Evolutionary conservation across 2,113 vertebrate species (phyloP).

Genomic region (Clarias batrachus): DNA sequence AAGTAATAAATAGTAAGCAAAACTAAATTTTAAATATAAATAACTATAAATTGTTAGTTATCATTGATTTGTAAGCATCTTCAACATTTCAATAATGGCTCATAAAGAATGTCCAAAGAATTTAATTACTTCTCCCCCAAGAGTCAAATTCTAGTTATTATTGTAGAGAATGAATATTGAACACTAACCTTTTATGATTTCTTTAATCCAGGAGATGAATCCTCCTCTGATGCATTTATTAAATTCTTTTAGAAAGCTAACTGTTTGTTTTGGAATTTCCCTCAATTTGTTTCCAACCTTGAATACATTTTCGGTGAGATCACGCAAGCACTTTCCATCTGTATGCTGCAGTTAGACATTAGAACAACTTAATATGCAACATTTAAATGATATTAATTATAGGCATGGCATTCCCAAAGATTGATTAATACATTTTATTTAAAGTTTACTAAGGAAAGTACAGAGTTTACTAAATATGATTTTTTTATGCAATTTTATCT

Average conservation of each 20-base stretch:
- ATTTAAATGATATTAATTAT: background rate
- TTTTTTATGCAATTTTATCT: background rate
- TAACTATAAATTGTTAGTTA: background rate
- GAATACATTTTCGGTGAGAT: constrained; percentile 17
- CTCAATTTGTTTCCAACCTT: background rate
- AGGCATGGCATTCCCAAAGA: background rate
- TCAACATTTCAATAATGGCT: background rate
- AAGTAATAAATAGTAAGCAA: background rate
- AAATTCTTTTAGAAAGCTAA: constrained; percentile 25
- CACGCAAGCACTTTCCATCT: constrained; percentile 1
- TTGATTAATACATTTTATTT: too few species aligned
- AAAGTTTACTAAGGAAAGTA: too few species aligned
- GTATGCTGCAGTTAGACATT: constrained; percentile 21
- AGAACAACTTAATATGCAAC: background rate
- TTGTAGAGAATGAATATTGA: background rate
- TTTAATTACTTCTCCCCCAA: background rate
- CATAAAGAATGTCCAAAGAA: background rate
- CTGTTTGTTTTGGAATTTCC: background rate
- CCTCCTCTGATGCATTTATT: background rate
- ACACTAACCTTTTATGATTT: constrained; percentile 34
- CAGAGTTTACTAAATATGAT: background rate
- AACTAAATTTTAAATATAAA: background rate
- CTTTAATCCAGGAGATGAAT: constrained; percentile 38
- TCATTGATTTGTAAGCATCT: background rate
- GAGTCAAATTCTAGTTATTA: background rate